phyloP scores from a whole-genome alignment of 2,888 invertebrate genomes.

The Chrysopilus asiliformis region DNA sequence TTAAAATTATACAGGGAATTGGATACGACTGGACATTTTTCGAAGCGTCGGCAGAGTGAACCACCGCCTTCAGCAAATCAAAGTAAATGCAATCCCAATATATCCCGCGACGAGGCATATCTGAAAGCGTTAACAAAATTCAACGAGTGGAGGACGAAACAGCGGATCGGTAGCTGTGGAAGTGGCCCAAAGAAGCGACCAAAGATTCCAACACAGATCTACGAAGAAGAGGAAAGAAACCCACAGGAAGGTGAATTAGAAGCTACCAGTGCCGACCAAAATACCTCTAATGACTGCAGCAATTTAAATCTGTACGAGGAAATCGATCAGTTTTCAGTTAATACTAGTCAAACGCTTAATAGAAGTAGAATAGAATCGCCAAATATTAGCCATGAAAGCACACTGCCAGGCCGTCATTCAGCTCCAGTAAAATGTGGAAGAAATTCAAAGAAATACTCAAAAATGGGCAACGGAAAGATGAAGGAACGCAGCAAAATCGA shows the following conservation, averaged over 20 bases:
- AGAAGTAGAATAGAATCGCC: too few relatives aligned
- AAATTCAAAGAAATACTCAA: too few relatives aligned
- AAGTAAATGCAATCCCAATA: conserved; percentile 10
- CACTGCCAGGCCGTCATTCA: too few relatives aligned
- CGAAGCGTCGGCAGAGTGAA: conserved; percentile 20
- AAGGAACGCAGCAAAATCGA: conserved; percentile 2
- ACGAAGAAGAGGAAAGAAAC: too few relatives aligned
- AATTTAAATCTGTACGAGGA: conserved; percentile 7
- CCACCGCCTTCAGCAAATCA: conserved; percentile 13
- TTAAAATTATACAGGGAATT: conserved; percentile 15
- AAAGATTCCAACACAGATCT: too few relatives aligned
- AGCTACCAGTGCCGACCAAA: not conserved
- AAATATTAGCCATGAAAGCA: too few relatives aligned
- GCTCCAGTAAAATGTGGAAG: too few relatives aligned
- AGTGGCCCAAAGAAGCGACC: too few relatives aligned
- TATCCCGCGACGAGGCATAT: conserved; percentile 19
- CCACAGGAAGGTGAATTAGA: not conserved
- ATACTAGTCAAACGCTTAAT: too few relatives aligned
- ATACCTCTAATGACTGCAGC: conserved; percentile 4
- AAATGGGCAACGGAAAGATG: too few relatives aligned
- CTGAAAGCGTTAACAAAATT: conserved; percentile 19
- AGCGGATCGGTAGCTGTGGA: conserved; percentile 12
- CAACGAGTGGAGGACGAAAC: conserved; percentile 19
- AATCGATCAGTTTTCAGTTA: too few relatives aligned
- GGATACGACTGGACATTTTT: conserved; percentile 15